Base-by-base conservation (phyloP, 2,797 vertebrate species). In the Xiphophorus birchmanni region DNA sequence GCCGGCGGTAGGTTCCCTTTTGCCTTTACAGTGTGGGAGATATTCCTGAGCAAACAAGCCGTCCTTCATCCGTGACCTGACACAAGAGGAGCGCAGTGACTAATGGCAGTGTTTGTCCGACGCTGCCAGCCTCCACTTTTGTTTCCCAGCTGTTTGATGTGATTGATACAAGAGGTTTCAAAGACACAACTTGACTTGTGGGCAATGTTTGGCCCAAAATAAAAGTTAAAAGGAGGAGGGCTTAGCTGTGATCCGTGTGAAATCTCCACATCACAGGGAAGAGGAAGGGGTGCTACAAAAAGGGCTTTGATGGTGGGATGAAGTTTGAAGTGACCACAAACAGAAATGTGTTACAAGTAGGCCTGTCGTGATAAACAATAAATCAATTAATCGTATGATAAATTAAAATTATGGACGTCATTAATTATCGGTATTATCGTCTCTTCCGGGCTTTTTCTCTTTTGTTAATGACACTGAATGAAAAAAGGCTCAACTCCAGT, bases 51-150 rank as follows among this genome's bases (percentile, higher is more conserved):
- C 94, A 95, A 95, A 95, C 92, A 94, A 86, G 77, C 83, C 86
- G 88, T 85, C 90, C 89, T 86, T 79, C 79, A 77, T 82, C 80
- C 54, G 60, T 29, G 73, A 85, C 76, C 88, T 74, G 80, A 93
- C 90, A 79, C 88, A 91, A 93, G 92, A 86, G 87, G 29, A 92
- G 84, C 23, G 89, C 89, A 89, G 92, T 94, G 91, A 94, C 94
- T 93, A 95, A 95, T 95, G 93, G 88, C 85, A 90, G 85, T 82
- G 92, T 95, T 96, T 94, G 94, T 95, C 90, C 91, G 92, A 91
- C 84, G 87, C 91, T 91, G 94, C 91, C 91, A 92, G 86, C 90
- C 86, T 84, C 76, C 71, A 81, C 90, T 93, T 96, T 95, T 96
- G 94, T 96, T 94, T 88, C 84, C 90, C 72, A 67, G 79, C 81